These are phyloP conservation scores for Scleropages formosus DNA, from an alignment of 2,797 vertebrate genomes.

Conservation along the genomic window DNA sequence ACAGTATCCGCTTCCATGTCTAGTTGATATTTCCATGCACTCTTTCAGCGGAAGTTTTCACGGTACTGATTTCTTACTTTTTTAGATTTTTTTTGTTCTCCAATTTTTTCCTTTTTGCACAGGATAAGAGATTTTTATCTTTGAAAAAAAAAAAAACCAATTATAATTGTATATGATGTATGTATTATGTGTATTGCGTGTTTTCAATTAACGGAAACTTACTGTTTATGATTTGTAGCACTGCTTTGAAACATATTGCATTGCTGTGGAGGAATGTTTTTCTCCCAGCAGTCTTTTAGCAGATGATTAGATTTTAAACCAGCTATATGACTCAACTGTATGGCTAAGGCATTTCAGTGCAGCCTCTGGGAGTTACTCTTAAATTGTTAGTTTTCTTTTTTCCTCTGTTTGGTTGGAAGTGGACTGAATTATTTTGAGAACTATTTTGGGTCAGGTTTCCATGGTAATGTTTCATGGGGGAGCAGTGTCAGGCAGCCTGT, in stretches of 20 bases:
- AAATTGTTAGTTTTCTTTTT: conserved; percentile 35
- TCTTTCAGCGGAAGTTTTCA: no score
- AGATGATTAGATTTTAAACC: not conserved
- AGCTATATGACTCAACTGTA: not conserved
- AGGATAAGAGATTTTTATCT: no score
- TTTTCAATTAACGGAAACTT: no score
- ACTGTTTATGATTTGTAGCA: no score
- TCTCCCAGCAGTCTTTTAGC: not conserved
- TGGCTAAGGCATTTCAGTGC: conserved; percentile 15
- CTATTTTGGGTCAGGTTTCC: conserved; percentile 52
- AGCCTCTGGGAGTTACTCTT: conserved; percentile 30
- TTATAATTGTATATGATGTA: no score
- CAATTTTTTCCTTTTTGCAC: no score
- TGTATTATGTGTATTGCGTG: no score
- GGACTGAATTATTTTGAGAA: conserved; percentile 44
- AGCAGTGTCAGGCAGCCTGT: conserved; percentile 32
- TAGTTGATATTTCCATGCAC: no score
- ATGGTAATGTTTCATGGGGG: conserved; percentile 46
- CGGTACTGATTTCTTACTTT: no score
- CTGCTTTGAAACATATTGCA: not conserved
- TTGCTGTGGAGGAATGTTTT: not conserved
- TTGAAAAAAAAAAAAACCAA: no score
- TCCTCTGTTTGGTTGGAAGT: conserved; percentile 35
- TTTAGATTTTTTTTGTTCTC: no score
- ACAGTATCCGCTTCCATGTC: no score